Evolutionary conservation across 2,797 vertebrate species (phyloP).

Genomic region (Phalloptychus januarius): DNA sequence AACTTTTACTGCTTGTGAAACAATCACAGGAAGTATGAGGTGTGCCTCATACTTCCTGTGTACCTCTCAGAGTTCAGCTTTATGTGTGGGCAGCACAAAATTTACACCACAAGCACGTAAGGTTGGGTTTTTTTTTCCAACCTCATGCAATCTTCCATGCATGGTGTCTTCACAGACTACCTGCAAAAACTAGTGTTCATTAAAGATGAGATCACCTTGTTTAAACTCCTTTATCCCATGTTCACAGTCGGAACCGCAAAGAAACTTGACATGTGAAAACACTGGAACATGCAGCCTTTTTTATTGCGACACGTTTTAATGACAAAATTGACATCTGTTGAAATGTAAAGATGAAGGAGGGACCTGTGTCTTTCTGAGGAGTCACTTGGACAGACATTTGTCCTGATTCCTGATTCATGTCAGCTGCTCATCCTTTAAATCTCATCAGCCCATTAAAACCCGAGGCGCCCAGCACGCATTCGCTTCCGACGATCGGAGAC

Average conservation of each 20-base stretch:
- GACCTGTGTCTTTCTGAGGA: not conserved
- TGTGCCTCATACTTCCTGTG: too few species aligned
- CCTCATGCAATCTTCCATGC: conserved; percentile 22
- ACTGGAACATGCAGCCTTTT: not conserved
- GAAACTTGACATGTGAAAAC: not conserved
- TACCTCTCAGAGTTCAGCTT: conserved; percentile 11
- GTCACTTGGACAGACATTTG: not conserved
- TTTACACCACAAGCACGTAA: conserved; percentile 40
- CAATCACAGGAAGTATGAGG: conserved; percentile 53
- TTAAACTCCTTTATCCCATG: conserved; percentile 13
- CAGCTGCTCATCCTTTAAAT: conserved; percentile 28
- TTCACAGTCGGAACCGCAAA: not conserved
- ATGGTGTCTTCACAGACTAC: conserved; percentile 22
- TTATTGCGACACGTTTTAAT: too few species aligned
- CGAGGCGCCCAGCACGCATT: not conserved
- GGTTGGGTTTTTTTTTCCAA: not conserved
- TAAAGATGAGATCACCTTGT: conserved; percentile 40
- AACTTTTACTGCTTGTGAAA: conserved; percentile 39
- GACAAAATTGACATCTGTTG: not conserved
- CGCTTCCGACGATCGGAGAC: not conserved
- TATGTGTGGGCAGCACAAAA: conserved; percentile 43
- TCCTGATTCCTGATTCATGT: conserved; percentile 13
- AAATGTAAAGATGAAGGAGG: not conserved
- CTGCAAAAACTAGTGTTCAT: conserved; percentile 32
- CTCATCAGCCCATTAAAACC: conserved; percentile 33